Base-by-base conservation (phyloP, 2,113 vertebrate species). In the Hystrix brachyura region DNA sequence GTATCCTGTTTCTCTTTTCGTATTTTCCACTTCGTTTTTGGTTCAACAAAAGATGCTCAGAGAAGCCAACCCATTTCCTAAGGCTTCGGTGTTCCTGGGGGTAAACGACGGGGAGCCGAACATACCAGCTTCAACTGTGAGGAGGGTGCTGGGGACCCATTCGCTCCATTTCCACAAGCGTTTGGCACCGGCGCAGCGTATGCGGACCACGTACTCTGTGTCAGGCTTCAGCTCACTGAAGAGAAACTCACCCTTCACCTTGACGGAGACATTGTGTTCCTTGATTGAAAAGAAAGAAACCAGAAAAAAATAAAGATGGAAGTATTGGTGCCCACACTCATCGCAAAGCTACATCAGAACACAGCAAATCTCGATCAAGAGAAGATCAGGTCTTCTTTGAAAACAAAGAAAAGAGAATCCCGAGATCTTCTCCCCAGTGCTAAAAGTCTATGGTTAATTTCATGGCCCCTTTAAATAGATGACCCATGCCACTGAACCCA, bases 131-230 rank as follows among this genome's bases (percentile, higher is more conserved):
- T 99, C 97, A 0, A 51, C 23, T 5, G 99, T 99, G 87, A 13
- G 80, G 92, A 98, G 7, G 38, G 10, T 59, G 38, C 13, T 1
- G 43, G 4, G 7, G 0, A 91, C 98, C 98, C 98, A 98, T 5
- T 98, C 59, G 29, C 99, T 98, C 99, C 99, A 99, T 62, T 95
- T 98, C 98, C 98, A 99, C 96, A 99, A 98, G 82, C 96, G 96
- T 14, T 34, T 5, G 1, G 96, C 97, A 0, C 78, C 90, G 5
- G 94, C 97, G 1, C 99, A 99, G 82, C 2, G 98, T 2, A 98
- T 97, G 43, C 29, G 86, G 19, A 71, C 69, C 8, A 0, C 11
- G 34, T 99, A 98, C 0, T 88, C 18, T 0, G 98, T 98, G 91
- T 94, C 25, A 0, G 99, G 98, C 59, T 88, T 57, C 94, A 99